A percentile compares a stretch with the other conserved stretches of the same genome.
Evolutionary conservation across 2,797 vertebrate genomes (phyloP).

Genomic region (Poecilia wingei): DNA sequence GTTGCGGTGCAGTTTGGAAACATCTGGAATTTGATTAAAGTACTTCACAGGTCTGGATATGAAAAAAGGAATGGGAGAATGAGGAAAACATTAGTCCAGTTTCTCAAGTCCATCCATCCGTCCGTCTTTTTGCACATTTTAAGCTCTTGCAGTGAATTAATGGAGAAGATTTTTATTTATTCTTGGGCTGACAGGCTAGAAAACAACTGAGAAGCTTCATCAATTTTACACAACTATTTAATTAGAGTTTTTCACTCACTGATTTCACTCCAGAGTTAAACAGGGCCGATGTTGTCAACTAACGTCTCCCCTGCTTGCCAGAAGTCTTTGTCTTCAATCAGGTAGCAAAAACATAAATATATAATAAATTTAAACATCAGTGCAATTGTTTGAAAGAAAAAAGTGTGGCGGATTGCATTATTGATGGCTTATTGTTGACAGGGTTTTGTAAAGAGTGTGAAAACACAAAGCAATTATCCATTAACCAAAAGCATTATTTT

Average conservation of each 20-base stretch:
- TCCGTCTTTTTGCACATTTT: neutral
- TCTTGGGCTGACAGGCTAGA: neutral
- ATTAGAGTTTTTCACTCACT: conserved; percentile 54
- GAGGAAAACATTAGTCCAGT: neutral
- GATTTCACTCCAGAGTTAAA: conserved; percentile 52
- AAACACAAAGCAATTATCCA: neutral
- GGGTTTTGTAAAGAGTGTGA: neutral
- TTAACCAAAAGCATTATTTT: neutral
- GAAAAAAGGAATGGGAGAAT: neutral
- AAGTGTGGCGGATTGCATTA: conserved; percentile 11
- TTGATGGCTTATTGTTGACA: neutral
- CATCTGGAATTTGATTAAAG: neutral
- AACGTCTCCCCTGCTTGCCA: conserved; percentile 14
- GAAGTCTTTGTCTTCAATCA: conserved; percentile 35
- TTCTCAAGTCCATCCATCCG: neutral
- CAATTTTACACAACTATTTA: conserved; percentile 55
- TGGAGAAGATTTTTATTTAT: neutral
- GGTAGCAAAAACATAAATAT: conserved; percentile 39
- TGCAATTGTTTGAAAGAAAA: conserved; percentile 21
- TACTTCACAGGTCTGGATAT: neutral
- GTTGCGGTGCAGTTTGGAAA: neutral
- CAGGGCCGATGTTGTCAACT: conserved; percentile 38
- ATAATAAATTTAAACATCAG: conserved; percentile 31
- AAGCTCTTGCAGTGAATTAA: neutral
- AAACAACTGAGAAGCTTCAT: neutral